Evolutionary conservation across 2,888 invertebrate genomes (phyloP).

Genomic region (Nymphalis c-album): DNA sequence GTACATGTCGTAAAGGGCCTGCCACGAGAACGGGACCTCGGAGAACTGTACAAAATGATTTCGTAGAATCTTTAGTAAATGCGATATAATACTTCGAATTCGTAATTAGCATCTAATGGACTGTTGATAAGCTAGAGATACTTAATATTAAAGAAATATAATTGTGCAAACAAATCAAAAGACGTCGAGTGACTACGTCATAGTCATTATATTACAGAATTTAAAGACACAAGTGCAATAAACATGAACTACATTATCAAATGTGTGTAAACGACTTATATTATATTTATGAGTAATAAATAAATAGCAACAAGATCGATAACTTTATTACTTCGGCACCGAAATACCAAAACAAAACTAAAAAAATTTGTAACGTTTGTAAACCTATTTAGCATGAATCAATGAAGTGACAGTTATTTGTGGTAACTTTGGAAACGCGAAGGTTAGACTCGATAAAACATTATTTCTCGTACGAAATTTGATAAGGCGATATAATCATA

Average conservation of each 20-base stretch:
- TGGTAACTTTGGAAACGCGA: too few species aligned
- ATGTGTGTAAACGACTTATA: too few species aligned
- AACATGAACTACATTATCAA: neutral
- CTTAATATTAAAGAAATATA: neutral
- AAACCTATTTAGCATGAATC: too few species aligned
- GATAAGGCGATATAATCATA: too few species aligned
- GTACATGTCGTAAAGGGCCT: neutral
- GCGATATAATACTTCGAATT: neutral
- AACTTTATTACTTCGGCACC: too few species aligned
- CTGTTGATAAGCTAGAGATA: neutral
- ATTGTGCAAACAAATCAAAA: neutral
- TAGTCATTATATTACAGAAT: neutral
- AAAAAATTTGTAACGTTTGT: too few species aligned
- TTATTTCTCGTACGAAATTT: too few species aligned
- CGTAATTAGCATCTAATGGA: neutral
- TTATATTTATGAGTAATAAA: neutral
- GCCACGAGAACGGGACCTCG: neutral
- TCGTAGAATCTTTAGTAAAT: neutral
- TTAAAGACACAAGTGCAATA: neutral
- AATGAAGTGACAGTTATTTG: too few species aligned
- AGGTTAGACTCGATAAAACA: too few species aligned
- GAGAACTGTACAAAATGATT: neutral
- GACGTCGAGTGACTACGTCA: neutral
- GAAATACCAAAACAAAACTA: too few species aligned
- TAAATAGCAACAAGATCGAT: too few species aligned